Evolutionary conservation across 23 tunicate species (phyloP).

Genomic region (Trididemnum nubilum): DNA sequence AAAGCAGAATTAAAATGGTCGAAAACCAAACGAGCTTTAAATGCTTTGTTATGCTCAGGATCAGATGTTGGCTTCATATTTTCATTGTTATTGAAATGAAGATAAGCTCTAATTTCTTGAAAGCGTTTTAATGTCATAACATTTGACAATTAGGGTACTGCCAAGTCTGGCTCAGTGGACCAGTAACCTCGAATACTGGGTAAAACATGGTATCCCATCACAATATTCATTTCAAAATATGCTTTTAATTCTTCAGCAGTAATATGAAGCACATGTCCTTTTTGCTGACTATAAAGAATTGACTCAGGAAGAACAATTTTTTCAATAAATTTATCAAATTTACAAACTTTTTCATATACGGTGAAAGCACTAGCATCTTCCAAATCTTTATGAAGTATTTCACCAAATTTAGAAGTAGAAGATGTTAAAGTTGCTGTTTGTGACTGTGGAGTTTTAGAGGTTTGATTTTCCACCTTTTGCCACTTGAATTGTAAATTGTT

Average conservation of each 20-base stretch:
- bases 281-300: not conserved
- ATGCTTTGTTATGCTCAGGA: not conserved
- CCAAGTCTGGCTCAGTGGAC: not conserved
- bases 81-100: conserved; percentile 4
- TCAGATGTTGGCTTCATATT: not conserved
- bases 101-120: not conserved
- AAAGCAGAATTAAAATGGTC: not conserved
- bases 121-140: not conserved
- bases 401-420: not conserved
- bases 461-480: not conserved
- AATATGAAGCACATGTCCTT: not conserved
- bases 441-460: not conserved
- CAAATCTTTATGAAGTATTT: not conserved
- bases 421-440: not conserved
- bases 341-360: not conserved
- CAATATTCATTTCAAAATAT: not conserved
- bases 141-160: not conserved
- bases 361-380: not conserved
- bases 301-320: not conserved
- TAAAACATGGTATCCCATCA: not conserved
- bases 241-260: not conserved
- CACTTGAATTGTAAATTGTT: not conserved
- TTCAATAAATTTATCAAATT: not conserved
- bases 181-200: not conserved
- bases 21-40: not conserved